Percentiles rank a stretch among this genome's conserved stretches.
These are phyloP conservation scores for Pentamera pediparva DNA, from an alignment of 53 echinoderm and acorn worm genomes.

Conservation along the genomic window DNA sequence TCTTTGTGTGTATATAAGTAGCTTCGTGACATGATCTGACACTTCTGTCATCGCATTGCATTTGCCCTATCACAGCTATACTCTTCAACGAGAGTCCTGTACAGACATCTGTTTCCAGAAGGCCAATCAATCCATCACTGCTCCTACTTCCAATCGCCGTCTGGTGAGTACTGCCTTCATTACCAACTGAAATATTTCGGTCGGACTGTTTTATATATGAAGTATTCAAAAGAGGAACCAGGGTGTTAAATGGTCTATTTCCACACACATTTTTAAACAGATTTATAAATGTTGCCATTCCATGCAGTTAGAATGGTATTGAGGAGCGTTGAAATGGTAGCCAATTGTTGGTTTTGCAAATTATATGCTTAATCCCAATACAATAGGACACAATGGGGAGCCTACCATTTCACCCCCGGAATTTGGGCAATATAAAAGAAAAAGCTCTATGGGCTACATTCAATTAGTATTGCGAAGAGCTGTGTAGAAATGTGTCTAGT, in stretches of 20 bases:
- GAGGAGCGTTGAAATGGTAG: neutral
- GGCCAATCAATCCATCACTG: neutral
- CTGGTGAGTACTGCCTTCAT: neutral
- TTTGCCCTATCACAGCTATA: neutral
- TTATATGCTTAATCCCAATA: too few species aligned
- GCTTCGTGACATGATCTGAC: neutral
- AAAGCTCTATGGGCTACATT: too few species aligned
- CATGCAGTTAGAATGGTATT: neutral
- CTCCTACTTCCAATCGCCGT: neutral
- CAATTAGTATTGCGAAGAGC: neutral
- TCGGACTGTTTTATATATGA: neutral
- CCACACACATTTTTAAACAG: neutral
- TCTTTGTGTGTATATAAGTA: neutral
- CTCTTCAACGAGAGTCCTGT: neutral
- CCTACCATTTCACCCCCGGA: too few species aligned
- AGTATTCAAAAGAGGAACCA: neutral
- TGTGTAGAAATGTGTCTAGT: neutral
- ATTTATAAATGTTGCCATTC: neutral
- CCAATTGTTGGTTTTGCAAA: neutral
- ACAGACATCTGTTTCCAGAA: neutral
- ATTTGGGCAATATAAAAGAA: too few species aligned
- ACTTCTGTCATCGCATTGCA: neutral
- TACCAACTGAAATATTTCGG: neutral
- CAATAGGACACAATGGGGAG: too few species aligned
- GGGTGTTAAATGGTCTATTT: neutral